These are phyloP conservation scores for Drosophila arizonae DNA, from an alignment of 1,140 invertebrate genomes.

Conservation along the genomic window DNA sequence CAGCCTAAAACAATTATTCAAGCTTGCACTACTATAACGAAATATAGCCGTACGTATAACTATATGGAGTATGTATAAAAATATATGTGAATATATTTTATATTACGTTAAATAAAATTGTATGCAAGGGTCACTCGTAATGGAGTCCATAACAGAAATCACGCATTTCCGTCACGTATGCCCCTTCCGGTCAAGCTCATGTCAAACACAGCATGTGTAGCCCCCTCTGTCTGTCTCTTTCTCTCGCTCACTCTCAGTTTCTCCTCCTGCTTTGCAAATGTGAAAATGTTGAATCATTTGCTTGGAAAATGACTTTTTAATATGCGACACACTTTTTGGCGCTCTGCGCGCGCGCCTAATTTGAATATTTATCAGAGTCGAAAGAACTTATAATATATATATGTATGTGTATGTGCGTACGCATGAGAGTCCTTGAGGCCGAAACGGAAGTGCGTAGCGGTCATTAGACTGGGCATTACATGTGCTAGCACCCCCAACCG, in stretches of 20 bases:
- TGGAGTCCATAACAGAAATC: slow-evolving; percentile 56
- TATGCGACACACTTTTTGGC: slow-evolving; percentile 66
- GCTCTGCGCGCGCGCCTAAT: slow-evolving; percentile 35
- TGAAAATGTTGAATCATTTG: slow-evolving; percentile 74
- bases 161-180: slow-evolving; percentile 81
- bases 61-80: neutral
- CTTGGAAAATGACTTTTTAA: slow-evolving; percentile 79
- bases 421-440: slow-evolving; percentile 61
- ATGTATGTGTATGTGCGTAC: neutral
- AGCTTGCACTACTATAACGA: slow-evolving; percentile 10
- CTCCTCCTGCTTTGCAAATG: neutral
- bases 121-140: slow-evolving; percentile 9
- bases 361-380: slow-evolving; percentile 68
- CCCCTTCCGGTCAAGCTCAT: slow-evolving; percentile 66
- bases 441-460: slow-evolving; percentile 68
- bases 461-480: slow-evolving; percentile 64
- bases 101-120: neutral
- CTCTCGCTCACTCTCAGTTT: neutral
- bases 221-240: slow-evolving; percentile 1
- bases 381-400: slow-evolving; percentile 18
- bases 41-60: neutral
- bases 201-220: slow-evolving; percentile 67
- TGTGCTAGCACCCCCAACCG: slow-evolving; percentile 15
- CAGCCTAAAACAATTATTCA: slow-evolving; percentile 23
- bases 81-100: neutral